Evolutionary conservation across 2,797 vertebrate species (phyloP).

Genomic region (Sciurus vulgaris): DNA sequence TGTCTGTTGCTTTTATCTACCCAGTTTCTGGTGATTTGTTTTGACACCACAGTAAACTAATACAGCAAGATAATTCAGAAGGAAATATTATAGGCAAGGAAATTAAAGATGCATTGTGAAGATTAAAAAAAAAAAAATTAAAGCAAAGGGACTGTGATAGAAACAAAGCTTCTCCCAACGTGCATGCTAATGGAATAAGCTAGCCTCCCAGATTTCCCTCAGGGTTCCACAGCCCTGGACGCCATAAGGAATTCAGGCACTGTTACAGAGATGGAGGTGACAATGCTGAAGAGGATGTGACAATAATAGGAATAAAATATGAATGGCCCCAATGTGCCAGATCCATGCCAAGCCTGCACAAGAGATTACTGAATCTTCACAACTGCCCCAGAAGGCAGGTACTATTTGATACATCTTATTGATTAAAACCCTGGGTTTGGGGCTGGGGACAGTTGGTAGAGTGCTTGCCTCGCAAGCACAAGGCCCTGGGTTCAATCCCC

Average conservation of each 20-base stretch:
- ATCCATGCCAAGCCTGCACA: accelerated
- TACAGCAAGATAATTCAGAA: neutral
- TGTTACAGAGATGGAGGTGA: neutral
- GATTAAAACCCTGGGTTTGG: conserved; percentile 42
- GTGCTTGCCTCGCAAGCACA: no score
- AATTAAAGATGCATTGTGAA: neutral
- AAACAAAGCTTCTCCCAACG: neutral
- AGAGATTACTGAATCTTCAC: neutral
- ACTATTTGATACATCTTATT: neutral
- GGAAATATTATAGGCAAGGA: neutral
- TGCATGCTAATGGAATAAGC: accelerated
- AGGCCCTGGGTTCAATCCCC: no score
- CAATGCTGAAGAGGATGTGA: accelerated
- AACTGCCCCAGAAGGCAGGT: neutral
- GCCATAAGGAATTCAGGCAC: accelerated
- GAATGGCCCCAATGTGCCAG: neutral
- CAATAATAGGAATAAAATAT: accelerated
- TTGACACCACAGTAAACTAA: neutral
- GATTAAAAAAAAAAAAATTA: neutral
- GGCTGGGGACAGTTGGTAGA: no score
- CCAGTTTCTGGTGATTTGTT: neutral
- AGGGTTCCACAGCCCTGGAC: neutral
- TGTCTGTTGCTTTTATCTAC: no score
- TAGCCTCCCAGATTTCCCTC: neutral
- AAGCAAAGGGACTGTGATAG: neutral